Base-by-base conservation (phyloP, 2,113 vertebrate species). In the Istiophorus platypterus region DNA sequence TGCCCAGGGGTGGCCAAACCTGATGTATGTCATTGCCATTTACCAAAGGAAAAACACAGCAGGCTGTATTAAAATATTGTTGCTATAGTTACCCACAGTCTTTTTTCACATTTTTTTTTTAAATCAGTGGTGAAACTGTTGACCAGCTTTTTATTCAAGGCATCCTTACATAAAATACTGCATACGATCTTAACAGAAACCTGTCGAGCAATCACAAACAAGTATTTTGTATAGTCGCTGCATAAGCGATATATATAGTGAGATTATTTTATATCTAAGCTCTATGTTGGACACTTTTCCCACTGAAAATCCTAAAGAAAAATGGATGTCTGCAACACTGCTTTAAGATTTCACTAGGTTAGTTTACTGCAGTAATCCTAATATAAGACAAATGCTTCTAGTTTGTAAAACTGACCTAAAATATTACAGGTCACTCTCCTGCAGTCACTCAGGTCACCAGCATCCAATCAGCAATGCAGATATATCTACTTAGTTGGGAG, bases 401-500 rank as follows among this genome's bases (percentile, higher is more conserved):
- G 13, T 29, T n/a, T 22, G 20, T 2, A 61, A 41, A 69, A 8
- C 17, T 62, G 42, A 10, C 31, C 75, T 26, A 9, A 80, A n/a
- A 34, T 20, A 71, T 54, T 57, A 52, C 29, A 42, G n/a, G 24
- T 71, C 51, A 62, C 29, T 74, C 18, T 66, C 57, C 57, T 47
- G 22, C 13, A 17, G 26, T 56, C 27, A 66, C 57, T 4, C 57
- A 54, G 67, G 41, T 71, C 64, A 52, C 70, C 71, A 57, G 56
- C 61, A 72, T 76, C 47, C 66, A 70, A 75, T 84, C 37, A 73
- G 51, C 34, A 49, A 5, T 52, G 26, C 42, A 47, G 37, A 73
- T 63, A 31, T 34, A 47, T 49, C 51, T 79, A 24, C 65, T 73
- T 64, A 79, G 57, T 41, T n/a, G 29, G 56, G n/a, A 15, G 26